Conservation (phyloP, 1,140 invertebrate species). For the Orchesella cincta region DNA sequence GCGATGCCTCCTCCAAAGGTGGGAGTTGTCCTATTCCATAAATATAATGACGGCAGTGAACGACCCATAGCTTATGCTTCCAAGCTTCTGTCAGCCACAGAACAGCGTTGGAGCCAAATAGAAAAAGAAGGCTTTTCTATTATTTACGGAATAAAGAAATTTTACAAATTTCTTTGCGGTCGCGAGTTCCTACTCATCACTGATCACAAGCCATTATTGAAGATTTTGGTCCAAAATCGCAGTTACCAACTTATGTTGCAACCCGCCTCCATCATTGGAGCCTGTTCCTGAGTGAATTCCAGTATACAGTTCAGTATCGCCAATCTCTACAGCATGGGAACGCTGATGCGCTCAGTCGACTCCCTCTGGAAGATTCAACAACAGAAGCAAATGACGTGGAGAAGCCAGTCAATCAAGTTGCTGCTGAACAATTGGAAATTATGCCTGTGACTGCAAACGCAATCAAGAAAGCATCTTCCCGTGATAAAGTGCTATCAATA, state of each 20-base stretch:
- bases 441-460: constrained; percentile 13
- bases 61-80: constrained; percentile 55
- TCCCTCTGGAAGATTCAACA: not conserved
- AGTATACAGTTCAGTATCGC: constrained; percentile 46
- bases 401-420: not conserved
- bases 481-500: constrained; percentile 21
- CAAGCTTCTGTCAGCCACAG: constrained; percentile 52
- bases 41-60: constrained; percentile 48
- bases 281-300: constrained; percentile 40
- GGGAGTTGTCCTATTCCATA: constrained; percentile 54
- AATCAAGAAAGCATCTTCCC: not conserved
- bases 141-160: constrained; percentile 57
- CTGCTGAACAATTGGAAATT: not conserved
- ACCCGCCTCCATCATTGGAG: constrained; percentile 45
- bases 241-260: constrained; percentile 10
- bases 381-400: not conserved
- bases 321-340: constrained; percentile 33
- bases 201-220: constrained; percentile 13
- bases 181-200: not conserved
- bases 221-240: not conserved
- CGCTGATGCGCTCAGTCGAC: not conserved
- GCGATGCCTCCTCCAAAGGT: constrained; percentile 54
- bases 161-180: constrained; percentile 58
- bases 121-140: constrained; percentile 53
- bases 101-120: constrained; percentile 56